phyloP scores from a whole-genome alignment of 2,113 vertebrate species.

The Rhipidura dahli region DNA sequence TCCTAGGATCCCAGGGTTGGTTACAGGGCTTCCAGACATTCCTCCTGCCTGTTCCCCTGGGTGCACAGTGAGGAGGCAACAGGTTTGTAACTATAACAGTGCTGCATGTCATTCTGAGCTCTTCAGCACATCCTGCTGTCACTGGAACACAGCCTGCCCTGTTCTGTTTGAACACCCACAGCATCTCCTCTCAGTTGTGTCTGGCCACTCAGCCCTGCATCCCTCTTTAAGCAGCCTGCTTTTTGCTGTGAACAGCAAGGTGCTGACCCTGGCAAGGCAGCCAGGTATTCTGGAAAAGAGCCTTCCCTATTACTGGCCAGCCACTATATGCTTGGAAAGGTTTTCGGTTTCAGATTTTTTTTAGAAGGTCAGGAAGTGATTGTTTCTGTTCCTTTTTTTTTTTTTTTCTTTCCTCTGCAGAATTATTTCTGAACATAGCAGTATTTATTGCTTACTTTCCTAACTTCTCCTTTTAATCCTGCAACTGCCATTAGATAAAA shows the following conservation, averaged over 20 bases:
- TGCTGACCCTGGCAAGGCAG: not conserved
- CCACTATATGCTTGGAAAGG: not conserved
- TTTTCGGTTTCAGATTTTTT: not conserved
- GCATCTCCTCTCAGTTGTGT: not conserved
- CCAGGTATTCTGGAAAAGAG: not conserved
- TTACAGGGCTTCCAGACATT: not conserved
- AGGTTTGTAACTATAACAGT: not conserved
- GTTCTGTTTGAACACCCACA: not conserved
- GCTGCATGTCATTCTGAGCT: not conserved
- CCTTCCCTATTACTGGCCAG: not conserved
- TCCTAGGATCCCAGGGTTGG: not conserved
- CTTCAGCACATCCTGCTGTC: not conserved
- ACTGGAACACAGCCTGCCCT: not conserved
- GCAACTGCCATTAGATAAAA: not conserved
- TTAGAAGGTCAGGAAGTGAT: not conserved
- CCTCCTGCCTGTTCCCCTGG: not conserved
- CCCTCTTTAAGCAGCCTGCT: not conserved
- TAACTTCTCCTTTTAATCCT: not conserved
- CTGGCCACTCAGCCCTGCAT: rapidly evolving
- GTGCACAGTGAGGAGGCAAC: not conserved
- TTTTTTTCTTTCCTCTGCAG: rapidly evolving
- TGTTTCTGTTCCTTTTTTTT: not conserved
- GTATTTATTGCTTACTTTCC: not conserved
- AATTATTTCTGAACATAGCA: not conserved
- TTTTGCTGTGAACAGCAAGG: not conserved